Evolutionary conservation across 2,797 vertebrate species (phyloP), one percentile per base, ranked within the genome.

Genomic region (Remorina albescens): DNA sequence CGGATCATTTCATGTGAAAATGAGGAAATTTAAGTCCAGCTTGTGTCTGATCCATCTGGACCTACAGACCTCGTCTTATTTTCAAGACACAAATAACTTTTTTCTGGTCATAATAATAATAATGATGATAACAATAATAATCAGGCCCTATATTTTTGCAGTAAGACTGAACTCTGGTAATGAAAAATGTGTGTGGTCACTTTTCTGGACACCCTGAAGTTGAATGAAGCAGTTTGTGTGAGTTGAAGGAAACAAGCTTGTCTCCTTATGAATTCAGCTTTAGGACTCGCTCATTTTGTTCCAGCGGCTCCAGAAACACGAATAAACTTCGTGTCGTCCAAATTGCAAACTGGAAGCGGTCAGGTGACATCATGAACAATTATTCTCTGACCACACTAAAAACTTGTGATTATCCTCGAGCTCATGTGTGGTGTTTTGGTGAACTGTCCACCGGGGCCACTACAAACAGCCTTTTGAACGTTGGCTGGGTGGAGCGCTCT

Each of bases 391-490:
- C 3, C 36, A 34, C 42, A 41, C 28, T 16, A 62, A 71, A 4
- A 16, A 13, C 58, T 67, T 64, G 67, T 60, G 46, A 71, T 69
- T 49, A 55, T 49, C 49, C 42, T 59, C 47, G 41, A 66, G 46
- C 8, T 74, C 30, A 53, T 74, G 67, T 61, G 12, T 39, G 25
- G 51, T 36, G n/a, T 70, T 58, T 64, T 23, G 30, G 19, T 53
- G 18, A 78, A 44, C 55, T 36, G n/a, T 81, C 74, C 60, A 59
- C 51, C 46, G 15, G 8, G 11, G 57, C 19, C 56, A 69, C 69
- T 84, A 92, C 88, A 91, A 77, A 64, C 63, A 18, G 78, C 2
- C 81, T 80, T 83, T 86, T 84, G 32, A 87, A 30, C 25, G 21
- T 18, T 28, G 13, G 23, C 61, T 55, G 76, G 69, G 75, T 53